Conservation (phyloP, 2,797 vertebrate genomes). For the Brachyrhaphis roseni region DNA sequence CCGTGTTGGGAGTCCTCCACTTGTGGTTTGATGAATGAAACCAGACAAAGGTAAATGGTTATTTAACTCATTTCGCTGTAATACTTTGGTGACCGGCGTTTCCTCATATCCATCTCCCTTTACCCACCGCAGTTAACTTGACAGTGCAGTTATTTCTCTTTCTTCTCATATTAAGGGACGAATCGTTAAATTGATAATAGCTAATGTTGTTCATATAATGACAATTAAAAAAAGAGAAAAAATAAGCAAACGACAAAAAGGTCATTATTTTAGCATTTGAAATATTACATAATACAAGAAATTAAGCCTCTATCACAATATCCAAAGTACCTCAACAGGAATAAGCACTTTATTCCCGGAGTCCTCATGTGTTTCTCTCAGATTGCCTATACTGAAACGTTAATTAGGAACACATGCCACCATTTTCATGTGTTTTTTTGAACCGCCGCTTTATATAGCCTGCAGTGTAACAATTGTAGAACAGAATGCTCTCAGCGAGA, state of each 20-base stretch:
- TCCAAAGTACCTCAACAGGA: conserved; percentile 43
- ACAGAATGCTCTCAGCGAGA: conserved; percentile 72
- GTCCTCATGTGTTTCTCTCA: conserved; percentile 51
- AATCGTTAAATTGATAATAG: conserved; percentile 32
- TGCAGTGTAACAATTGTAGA: conserved; percentile 74
- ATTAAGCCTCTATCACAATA: conserved; percentile 39
- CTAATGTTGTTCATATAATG: conserved; percentile 24
- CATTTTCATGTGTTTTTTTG: conserved; percentile 69
- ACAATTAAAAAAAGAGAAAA: not conserved
- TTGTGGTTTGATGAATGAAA: conserved; percentile 95
- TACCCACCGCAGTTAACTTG: conserved; percentile 65
- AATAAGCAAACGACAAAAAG: not conserved
- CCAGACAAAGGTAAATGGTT: conserved; percentile 95
- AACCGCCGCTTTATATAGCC: conserved; percentile 76
- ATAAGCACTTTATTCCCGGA: conserved; percentile 43
- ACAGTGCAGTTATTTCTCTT: conserved; percentile 44
- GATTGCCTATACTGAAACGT: conserved; percentile 60
- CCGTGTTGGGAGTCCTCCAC: conserved; percentile 87
- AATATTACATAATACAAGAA: conserved; percentile 45
- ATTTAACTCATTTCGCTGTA: conserved; percentile 92
- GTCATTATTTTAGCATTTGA: conserved; percentile 38
- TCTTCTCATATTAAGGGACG: conserved; percentile 2
- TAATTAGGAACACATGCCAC: conserved; percentile 79
- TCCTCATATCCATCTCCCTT: conserved; percentile 75
- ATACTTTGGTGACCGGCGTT: conserved; percentile 86